Percentiles rank a stretch among this genome's conserved stretches.
Conservation (phyloP, 2,113 vertebrate species). For the Lichenostomus cassidix region DNA sequence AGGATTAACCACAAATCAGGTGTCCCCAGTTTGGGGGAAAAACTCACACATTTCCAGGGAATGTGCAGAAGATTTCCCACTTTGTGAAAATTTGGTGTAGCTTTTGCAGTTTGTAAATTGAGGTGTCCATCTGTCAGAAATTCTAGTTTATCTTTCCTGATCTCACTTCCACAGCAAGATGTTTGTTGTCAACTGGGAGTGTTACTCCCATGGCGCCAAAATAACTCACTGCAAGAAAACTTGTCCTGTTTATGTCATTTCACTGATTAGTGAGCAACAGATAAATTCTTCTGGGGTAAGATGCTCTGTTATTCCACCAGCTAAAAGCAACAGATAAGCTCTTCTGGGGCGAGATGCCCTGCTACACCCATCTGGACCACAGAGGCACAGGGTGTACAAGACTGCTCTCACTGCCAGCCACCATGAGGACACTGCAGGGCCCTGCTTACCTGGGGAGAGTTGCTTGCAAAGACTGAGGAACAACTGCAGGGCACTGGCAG, state of each 20-base stretch:
- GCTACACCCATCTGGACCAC: not conserved
- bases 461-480: not conserved
- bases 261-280: not conserved
- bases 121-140: not conserved
- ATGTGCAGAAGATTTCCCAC: not conserved
- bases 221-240: not conserved
- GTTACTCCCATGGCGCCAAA: not conserved
- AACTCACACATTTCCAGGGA: not conserved
- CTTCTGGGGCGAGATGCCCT: not conserved
- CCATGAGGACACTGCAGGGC: not conserved
- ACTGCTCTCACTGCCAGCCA: not conserved
- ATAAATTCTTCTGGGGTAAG: not conserved
- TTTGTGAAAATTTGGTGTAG: not conserved
- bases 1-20: not conserved
- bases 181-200: not conserved
- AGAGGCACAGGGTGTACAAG: not conserved
- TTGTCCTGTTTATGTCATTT: not conserved
- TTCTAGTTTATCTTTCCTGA: not conserved
- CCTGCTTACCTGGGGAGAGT: not conserved
- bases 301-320: not conserved
- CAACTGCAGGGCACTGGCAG: not conserved
- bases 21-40: not conserved
- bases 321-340: not conserved
- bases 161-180: not conserved
- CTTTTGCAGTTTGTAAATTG: not conserved